phyloP scores from a whole-genome alignment of 1,140 invertebrate genomes.

The Geopemphigus sp. region DNA sequence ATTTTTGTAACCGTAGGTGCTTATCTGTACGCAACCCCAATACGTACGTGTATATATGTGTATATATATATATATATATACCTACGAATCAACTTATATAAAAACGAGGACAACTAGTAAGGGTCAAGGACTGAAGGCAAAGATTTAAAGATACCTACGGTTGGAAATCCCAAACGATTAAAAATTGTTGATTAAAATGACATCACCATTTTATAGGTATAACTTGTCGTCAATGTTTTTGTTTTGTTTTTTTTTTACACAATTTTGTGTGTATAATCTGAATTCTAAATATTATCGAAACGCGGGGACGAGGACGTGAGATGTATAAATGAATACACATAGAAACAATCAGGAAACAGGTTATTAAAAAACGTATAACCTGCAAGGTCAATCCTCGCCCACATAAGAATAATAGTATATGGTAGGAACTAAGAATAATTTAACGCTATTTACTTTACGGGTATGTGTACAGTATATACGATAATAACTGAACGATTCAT shows the following conservation, averaged over 20 bases:
- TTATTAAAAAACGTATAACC: constrained; percentile 9
- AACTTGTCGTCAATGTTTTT: not conserved
- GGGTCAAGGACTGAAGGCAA: not conserved
- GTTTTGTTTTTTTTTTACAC: not conserved
- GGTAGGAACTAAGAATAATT: not conserved
- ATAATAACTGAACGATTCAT: constrained; percentile 18
- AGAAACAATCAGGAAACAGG: constrained; percentile 9
- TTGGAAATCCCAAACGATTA: not conserved
- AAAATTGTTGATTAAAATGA: not conserved
- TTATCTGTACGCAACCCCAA: constrained; percentile 10
- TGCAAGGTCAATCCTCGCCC: constrained; percentile 18
- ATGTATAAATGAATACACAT: not conserved
- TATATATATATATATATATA: not conserved
- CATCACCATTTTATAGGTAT: not conserved
- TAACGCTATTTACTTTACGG: not conserved
- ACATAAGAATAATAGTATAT: not conserved
- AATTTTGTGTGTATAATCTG: not conserved
- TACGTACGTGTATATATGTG: no score
- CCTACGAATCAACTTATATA: no score
- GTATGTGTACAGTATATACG: no score
- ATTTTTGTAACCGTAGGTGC: not conserved
- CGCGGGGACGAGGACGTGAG: not conserved
- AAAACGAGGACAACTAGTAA: constrained; percentile 12
- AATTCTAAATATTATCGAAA: not conserved
- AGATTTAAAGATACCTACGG: not conserved